These are phyloP conservation scores for Planiliza haematocheilus DNA, from an alignment of 2,113 vertebrate genomes.

Conservation along the genomic window DNA sequence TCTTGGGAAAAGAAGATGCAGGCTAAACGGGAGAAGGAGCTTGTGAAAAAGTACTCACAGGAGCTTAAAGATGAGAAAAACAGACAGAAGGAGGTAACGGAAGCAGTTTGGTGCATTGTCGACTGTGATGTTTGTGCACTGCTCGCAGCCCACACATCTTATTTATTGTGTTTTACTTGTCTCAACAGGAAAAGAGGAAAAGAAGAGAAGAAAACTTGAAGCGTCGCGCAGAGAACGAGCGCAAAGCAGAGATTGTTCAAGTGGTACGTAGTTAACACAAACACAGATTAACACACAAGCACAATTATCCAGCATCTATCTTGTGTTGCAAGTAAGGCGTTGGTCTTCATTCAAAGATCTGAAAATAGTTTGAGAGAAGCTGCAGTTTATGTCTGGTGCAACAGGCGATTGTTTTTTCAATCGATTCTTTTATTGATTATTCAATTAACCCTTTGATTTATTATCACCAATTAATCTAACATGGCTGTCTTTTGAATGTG, in stretches of 20 bases:
- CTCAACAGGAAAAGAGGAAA: slow-evolving; percentile 88
- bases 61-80: slow-evolving; percentile 88
- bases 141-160: not conserved
- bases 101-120: not conserved
- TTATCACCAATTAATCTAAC: no score
- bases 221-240: slow-evolving; percentile 89
- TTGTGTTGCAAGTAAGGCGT: no score
- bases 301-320: not conserved
- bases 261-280: slow-evolving; percentile 85
- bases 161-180: not conserved
- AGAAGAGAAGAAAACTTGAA: slow-evolving; percentile 89
- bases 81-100: slow-evolving; percentile 84
- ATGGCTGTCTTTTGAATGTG: no score
- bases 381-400: no score
- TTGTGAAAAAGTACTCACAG: slow-evolving; percentile 82
- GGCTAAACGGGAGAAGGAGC: slow-evolving; percentile 86
- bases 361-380: no score
- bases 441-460: no score
- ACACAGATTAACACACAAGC: not conserved
- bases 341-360: no score
- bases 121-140: not conserved
- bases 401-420: no score
- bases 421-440: no score
- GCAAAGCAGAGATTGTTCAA: slow-evolving; percentile 92
- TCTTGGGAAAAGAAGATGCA: slow-evolving; percentile 94